Conservation (phyloP, 2,888 invertebrate genomes). For the Erebia aethiops region DNA sequence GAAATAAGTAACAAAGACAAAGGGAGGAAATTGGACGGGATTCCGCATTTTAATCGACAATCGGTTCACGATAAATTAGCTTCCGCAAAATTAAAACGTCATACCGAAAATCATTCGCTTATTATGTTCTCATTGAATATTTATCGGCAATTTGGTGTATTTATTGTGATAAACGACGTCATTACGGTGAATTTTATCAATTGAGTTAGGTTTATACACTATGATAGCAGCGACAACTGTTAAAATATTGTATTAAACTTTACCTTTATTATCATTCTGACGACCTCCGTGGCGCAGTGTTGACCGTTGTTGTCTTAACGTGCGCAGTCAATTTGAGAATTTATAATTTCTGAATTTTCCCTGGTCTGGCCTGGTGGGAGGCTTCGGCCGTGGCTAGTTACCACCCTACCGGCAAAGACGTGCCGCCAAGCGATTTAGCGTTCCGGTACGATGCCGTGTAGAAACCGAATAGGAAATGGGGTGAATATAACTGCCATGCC, state of each 20-base stretch:
- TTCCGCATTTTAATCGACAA: constrained; percentile 32
- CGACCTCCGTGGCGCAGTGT: no score
- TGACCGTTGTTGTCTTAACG: no score
- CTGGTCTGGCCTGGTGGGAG: no score
- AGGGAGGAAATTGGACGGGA: constrained; percentile 28
- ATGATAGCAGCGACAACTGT: constrained; percentile 12
- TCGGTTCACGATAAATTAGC: constrained; percentile 38
- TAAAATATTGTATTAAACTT: constrained; percentile 1
- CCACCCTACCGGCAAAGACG: no score
- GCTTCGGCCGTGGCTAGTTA: no score
- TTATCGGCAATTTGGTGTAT: constrained; percentile 42
- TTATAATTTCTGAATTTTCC: no score
- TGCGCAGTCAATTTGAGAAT: no score
- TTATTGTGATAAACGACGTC: constrained; percentile 41
- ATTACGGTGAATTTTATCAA: constrained; percentile 41
- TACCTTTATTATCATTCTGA: background rate
- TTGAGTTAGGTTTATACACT: constrained; percentile 36
- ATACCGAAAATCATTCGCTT: constrained; percentile 42
- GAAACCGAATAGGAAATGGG: no score
- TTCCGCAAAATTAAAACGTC: constrained; percentile 43
- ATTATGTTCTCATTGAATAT: constrained; percentile 45
- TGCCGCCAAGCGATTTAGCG: no score
- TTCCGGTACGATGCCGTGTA: no score
- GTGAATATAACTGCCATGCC: no score
- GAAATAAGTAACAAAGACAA: constrained; percentile 23